phyloP scores from a whole-genome alignment of 2,797 vertebrate species.

The Gallirallus australis region DNA sequence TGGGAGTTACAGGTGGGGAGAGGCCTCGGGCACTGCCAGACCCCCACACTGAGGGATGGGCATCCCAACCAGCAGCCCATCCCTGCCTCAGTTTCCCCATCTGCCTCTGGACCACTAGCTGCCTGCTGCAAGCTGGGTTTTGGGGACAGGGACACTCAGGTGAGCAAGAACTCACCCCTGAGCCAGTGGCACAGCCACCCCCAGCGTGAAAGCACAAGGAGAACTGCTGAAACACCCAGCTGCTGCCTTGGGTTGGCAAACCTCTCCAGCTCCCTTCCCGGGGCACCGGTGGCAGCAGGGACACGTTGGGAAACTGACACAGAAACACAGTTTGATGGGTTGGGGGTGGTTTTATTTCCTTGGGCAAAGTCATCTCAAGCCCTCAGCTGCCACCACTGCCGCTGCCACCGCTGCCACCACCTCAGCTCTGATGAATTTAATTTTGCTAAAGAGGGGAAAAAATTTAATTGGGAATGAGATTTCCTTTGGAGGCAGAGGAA shows the following conservation, averaged over 20 bases:
- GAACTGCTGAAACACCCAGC: background rate
- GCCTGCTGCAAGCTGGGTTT: background rate
- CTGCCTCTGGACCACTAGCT: no score
- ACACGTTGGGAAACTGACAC: background rate
- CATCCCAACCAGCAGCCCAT: fast-evolving
- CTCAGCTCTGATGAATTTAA: background rate
- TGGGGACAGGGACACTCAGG: background rate
- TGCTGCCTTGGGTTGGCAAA: background rate
- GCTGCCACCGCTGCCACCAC: background rate
- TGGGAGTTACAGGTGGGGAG: background rate
- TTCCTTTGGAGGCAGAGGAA: background rate
- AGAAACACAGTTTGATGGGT: background rate
- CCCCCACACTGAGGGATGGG: fast-evolving
- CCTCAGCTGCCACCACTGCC: background rate
- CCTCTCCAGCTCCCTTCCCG: background rate
- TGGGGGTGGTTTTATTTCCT: background rate
- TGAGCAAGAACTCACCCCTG: background rate
- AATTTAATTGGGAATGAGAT: background rate
- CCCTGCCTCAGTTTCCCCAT: background rate
- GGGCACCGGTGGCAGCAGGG: background rate
- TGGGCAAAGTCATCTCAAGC: background rate
- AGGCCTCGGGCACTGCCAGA: background rate
- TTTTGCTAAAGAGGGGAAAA: background rate
- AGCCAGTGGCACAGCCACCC: background rate
- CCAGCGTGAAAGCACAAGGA: fast-evolving